Percentiles rank a stretch among this genome's conserved stretches.
These are phyloP conservation scores for Girardinus metallicus DNA, from an alignment of 2,797 vertebrate genomes.

Conservation along the genomic window DNA sequence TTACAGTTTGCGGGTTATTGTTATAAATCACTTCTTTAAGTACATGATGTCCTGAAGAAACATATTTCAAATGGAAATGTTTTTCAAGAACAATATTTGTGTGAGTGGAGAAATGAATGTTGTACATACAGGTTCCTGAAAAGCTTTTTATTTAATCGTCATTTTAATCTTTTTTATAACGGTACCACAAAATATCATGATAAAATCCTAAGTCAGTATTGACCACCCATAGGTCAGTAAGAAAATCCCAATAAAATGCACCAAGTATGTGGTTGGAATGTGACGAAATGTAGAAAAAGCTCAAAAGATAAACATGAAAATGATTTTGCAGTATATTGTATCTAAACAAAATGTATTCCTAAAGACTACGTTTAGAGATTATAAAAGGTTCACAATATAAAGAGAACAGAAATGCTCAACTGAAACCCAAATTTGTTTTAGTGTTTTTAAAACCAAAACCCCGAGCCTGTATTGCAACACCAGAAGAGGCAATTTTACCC, in stretches of 20 bases:
- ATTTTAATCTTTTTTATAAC: too few relatives aligned
- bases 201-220: not conserved
- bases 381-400: not conserved
- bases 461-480: constrained; percentile 3
- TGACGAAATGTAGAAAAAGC: not conserved
- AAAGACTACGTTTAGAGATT: not conserved
- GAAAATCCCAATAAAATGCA: not conserved
- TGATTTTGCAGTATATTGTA: not conserved
- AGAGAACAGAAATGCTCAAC: not conserved
- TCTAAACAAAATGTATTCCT: not conserved
- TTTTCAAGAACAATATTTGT: too few relatives aligned
- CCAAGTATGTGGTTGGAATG: not conserved
- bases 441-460: constrained; percentile 14
- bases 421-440: not conserved
- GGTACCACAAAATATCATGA: not conserved
- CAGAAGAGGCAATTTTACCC: constrained; percentile 6
- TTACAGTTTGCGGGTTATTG: too few relatives aligned
- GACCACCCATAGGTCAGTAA: too few relatives aligned
- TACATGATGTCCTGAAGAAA: too few relatives aligned
- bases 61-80: too few relatives aligned
- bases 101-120: too few relatives aligned
- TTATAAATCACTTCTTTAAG: too few relatives aligned
- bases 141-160: too few relatives aligned
- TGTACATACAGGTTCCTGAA: too few relatives aligned
- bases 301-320: not conserved